A percentile compares a stretch with the other conserved stretches of the same genome.
These are phyloP conservation scores for Isaurus tuberculatus DNA, from an alignment of 92 coral and sea anemone species.

Conservation along the genomic window DNA sequence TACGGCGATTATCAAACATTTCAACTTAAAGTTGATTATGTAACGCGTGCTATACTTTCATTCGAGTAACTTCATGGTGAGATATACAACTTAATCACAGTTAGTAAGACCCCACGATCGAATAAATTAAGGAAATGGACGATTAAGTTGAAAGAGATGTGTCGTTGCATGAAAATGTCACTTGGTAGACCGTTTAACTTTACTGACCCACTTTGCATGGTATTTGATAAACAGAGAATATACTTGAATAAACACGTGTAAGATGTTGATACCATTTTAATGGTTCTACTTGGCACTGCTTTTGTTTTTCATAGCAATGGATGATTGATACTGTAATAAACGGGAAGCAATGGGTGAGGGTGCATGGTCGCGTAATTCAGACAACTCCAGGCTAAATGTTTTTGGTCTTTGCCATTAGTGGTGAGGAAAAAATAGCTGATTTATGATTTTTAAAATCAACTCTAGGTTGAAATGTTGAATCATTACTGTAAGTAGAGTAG, in stretches of 20 bases:
- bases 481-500: too few species aligned
- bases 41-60: not conserved
- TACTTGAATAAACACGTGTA: not conserved
- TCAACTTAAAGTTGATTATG: too few species aligned
- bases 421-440: too few species aligned
- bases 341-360: not conserved
- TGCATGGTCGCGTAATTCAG: not conserved
- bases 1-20: too few species aligned
- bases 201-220: slow-evolving; percentile 25
- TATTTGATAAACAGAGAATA: slow-evolving; percentile 26
- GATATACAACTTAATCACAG: not conserved
- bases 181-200: slow-evolving; percentile 19
- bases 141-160: not conserved
- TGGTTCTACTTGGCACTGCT: not conserved
- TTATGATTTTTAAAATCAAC: too few species aligned
- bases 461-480: too few species aligned
- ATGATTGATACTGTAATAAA: not conserved
- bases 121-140: slow-evolving; percentile 7
- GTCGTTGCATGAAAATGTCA: slow-evolving; percentile 3
- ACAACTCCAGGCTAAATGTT: not conserved
- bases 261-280: slow-evolving; percentile 22
- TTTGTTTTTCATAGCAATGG: not conserved
- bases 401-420: too few species aligned
- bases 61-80: not conserved
- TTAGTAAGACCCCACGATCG: slow-evolving; percentile 18